Conservation (phyloP, 2,888 invertebrate species). For the Sepiola atlantica region DNA sequence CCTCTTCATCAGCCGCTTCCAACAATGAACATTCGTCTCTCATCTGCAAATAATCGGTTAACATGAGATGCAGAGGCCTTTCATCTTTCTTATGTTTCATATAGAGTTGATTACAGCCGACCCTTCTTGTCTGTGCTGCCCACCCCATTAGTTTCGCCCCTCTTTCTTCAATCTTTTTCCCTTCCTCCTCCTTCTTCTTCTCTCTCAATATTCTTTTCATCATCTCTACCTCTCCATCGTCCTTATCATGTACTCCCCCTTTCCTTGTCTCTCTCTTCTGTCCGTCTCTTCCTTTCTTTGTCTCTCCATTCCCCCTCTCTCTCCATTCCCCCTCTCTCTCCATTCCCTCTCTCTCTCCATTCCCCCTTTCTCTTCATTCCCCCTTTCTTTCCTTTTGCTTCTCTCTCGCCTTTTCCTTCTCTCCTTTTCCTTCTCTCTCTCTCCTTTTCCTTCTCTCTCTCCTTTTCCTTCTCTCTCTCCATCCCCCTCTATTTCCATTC, state of each 20-base stretch:
- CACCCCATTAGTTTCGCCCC: background rate
- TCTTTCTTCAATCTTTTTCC: background rate
- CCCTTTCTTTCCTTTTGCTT: no score
- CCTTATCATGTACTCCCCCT: no score
- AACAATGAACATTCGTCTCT: background rate
- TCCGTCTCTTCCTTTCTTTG: background rate
- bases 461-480: no score
- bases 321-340: no score
- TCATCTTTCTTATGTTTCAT: background rate
- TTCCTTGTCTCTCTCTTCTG: background rate
- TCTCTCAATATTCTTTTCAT: no score
- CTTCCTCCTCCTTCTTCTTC: background rate
- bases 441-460: no score
- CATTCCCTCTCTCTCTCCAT: no score
- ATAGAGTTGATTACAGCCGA: background rate
- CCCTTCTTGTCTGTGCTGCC: background rate
- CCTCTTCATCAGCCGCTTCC: background rate
- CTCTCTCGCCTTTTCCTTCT: background rate
- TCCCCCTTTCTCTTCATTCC: no score
- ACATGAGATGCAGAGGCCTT: background rate
- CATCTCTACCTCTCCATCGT: no score
- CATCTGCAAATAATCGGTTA: conserved; percentile 5
- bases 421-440: no score
- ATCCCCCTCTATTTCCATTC: no score
- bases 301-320: no score